Evolutionary conservation across 2,113 vertebrate species (phyloP), one percentile per base, ranked within the genome.

Genomic region (Megalops atlanticus): DNA sequence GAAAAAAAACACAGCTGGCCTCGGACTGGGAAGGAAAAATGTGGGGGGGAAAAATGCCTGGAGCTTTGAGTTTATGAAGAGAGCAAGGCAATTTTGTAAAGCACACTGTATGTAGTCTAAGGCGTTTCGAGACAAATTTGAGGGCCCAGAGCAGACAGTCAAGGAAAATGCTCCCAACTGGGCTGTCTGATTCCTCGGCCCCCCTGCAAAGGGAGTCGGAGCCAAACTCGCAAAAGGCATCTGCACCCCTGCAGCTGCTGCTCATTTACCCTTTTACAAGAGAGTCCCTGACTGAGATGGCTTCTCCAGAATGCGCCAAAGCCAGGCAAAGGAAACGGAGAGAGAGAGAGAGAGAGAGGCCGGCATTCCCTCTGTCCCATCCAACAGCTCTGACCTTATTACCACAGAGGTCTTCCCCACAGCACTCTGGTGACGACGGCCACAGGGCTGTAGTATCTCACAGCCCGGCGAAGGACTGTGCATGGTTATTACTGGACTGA

Each of bases 191-290:
- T 85, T 85, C 88, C 21, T 1, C 4, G 83, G 81, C 85, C 83
- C 39, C 74, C 6, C 2, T 79, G 84, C 85, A 80, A 87, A 35
- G 0, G 83, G 81, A 74, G 14, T 79, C 87, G 78, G 87, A 86
- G 82, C 81, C 84, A 81, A 83, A 86, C 76, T 85, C 3, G 84
- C 77, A 2, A 80, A 80, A 75, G 83, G 74, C 84, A 82, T 74
- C 78, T n/a, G 84, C 83, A 83, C 91, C 0, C 35, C 77, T n/a
- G 84, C 93, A 94, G 92, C 93, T 93, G 94, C 87, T 92, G 89
- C 87, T 93, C 90, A 89, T 94, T 93, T 92, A 79, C 81, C 86
- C 81, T 91, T 91, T 92, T 93, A 94, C 91, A 92, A 90, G 91
- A 87, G 81, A 89, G 86, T 87, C 74, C 93, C 93, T 91, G 82